Base-by-base conservation (phyloP, 2,888 invertebrate species). In the Luffia ferchaultella region DNA sequence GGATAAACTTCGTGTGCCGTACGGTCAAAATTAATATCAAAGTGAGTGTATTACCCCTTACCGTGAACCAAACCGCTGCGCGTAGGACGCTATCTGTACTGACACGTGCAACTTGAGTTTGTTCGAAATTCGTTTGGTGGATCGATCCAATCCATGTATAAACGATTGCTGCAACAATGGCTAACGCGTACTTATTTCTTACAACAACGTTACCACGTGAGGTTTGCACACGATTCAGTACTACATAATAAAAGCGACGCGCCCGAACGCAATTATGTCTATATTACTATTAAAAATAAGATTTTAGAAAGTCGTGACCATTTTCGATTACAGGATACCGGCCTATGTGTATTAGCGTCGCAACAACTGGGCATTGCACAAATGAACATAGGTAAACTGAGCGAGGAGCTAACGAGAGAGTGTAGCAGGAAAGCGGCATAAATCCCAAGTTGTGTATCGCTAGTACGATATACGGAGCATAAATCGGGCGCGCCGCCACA, bases 361-460 rank as follows among this genome's bases (percentile, higher is more conserved):
- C 30, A 30, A 30, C n/a, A n/a, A n/a, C n/a, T n/a, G n/a, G n/a
- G 12, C 12, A 12, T 30, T 30, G 30, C 30, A 12, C 5, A 30
- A 30, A 3, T 12, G 30, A 30, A 30, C 5, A 30, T 30, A 30
- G 30, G 30, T 3, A 3, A 30, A n/a, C n/a, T 56, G 57, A 62
- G 59, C 59, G 52, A 55, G 50, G 57, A 7, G 12, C 30, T 3
- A 12, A 12, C 30, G 30, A 30, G 46, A 46, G 46, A 2, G 46
- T 12, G 41, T 19, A 55, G 54, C 54, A 52, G 53, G 52, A 56
- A 48, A 55, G 57, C 54, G 20, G 58, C 57, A 68, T 70, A 69
- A 68, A 68, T 66, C 61, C 55, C 56, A 55, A 52, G 61, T 63
- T 58, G 63, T 64, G 63, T 66, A 70, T 64, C 64, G 57, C 57